Evolutionary conservation across 53 echinoderm and acorn worm species (phyloP).

Genomic region (Temnopleurus reevesii): DNA sequence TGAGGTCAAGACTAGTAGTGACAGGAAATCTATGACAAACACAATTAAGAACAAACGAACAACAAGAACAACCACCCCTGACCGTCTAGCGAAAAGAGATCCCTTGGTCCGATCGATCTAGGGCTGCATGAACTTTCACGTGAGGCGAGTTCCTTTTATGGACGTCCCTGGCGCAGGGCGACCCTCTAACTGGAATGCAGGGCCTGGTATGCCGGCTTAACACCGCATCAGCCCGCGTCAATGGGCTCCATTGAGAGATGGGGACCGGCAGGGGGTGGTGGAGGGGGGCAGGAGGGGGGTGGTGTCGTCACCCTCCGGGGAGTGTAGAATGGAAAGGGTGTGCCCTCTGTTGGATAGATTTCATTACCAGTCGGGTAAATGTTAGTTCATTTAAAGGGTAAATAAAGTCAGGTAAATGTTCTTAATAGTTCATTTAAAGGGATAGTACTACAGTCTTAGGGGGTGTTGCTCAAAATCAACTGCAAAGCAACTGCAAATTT

Average conservation of each 20-base stretch:
- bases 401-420: no score
- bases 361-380: neutral
- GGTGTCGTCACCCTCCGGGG: no score
- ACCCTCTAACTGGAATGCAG: slow-evolving; percentile 29
- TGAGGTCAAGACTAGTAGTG: neutral
- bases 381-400: neutral
- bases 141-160: slow-evolving; percentile 55
- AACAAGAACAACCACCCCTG: slow-evolving; percentile 20
- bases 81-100: slow-evolving; percentile 13
- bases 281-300: neutral
- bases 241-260: slow-evolving; percentile 30
- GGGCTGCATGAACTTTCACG: slow-evolving; percentile 33
- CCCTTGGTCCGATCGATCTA: neutral
- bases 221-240: slow-evolving; percentile 49
- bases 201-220: slow-evolving; percentile 56
- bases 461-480: no score
- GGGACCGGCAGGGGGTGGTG: neutral
- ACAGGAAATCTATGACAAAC: neutral
- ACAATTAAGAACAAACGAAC: neutral
- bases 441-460: no score
- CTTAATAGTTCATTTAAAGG: no score
- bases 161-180: slow-evolving; percentile 20
- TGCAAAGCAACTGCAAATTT: no score
- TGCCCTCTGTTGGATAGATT: neutral
- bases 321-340: no score